phyloP scores from a whole-genome alignment of 2,888 invertebrate species.

The Drosophila lutescens region DNA sequence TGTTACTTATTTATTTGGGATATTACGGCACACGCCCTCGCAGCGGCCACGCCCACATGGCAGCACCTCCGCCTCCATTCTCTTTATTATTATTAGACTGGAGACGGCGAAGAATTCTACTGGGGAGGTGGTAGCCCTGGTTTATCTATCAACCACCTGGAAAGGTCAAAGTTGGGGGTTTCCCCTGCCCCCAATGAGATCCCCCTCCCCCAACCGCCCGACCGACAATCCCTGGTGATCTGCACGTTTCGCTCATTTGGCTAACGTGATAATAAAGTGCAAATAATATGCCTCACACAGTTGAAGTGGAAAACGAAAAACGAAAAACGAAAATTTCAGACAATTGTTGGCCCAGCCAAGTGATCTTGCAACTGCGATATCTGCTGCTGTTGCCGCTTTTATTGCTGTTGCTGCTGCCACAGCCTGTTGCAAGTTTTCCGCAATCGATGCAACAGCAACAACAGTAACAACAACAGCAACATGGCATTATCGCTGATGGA shows the following conservation, averaged over 20 bases:
- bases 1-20: slow-evolving; percentile 15
- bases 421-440: slow-evolving; percentile 67
- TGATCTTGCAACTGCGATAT: slow-evolving; percentile 60
- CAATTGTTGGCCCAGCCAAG: slow-evolving; percentile 55
- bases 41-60: slow-evolving; percentile 30
- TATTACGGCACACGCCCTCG: slow-evolving; percentile 40
- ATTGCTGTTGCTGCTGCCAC: slow-evolving; percentile 10
- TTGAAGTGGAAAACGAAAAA: slow-evolving; percentile 52
- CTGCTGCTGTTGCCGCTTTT: slow-evolving; percentile 12
- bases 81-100: slow-evolving; percentile 28
- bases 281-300: slow-evolving; percentile 83
- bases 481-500: slow-evolving; percentile 80
- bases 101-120: slow-evolving; percentile 14
- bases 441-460: slow-evolving; percentile 65
- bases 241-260: slow-evolving; percentile 82
- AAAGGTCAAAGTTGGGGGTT: slow-evolving; percentile 68
- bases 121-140: slow-evolving; percentile 45
- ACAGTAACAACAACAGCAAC: slow-evolving; percentile 45
- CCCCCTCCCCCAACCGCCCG: background rate
- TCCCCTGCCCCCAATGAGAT: slow-evolving; percentile 27
- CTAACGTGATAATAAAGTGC: slow-evolving; percentile 85
- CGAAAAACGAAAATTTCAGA: slow-evolving; percentile 51
- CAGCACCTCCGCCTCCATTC: slow-evolving; percentile 31
- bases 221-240: slow-evolving; percentile 44
- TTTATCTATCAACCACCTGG: slow-evolving; percentile 50